Conservation (phyloP, 2,797 vertebrate species). For the Lemur catta region DNA sequence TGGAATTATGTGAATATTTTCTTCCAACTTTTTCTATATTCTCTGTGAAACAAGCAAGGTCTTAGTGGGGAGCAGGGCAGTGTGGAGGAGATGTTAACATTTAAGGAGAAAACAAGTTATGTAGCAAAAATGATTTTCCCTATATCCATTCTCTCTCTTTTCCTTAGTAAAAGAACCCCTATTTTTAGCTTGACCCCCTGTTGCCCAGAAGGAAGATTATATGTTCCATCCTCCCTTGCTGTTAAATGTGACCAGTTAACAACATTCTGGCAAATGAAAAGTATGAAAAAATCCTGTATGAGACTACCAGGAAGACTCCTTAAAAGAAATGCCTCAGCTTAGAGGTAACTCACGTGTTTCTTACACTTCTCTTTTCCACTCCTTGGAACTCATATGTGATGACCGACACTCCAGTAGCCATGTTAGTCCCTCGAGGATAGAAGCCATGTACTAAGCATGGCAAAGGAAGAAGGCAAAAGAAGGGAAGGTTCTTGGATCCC, state of each 20-base stretch:
- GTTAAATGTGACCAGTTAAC: not conserved
- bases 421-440: not conserved
- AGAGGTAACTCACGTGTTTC: not conserved
- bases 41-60: not conserved
- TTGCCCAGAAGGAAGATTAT: not conserved
- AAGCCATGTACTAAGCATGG: not conserved
- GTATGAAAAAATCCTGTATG: not conserved
- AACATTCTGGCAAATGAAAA: not conserved
- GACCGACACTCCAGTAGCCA: not conserved
- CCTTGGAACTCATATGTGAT: not conserved
- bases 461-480: not conserved
- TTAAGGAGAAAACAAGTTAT: not conserved
- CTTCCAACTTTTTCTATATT: not conserved
- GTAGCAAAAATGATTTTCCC: not conserved
- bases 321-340: not conserved
- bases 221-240: not conserved
- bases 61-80: not conserved
- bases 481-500: not conserved
- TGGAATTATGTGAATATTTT: not conserved
- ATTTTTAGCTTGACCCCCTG: not conserved
- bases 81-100: not conserved
- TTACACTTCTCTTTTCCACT: not conserved
- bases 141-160: not conserved
- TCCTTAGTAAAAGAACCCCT: not conserved
- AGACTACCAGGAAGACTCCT: not conserved